Base-by-base conservation (phyloP, 1,140 invertebrate species). In the Dendrolimus punctatus region DNA sequence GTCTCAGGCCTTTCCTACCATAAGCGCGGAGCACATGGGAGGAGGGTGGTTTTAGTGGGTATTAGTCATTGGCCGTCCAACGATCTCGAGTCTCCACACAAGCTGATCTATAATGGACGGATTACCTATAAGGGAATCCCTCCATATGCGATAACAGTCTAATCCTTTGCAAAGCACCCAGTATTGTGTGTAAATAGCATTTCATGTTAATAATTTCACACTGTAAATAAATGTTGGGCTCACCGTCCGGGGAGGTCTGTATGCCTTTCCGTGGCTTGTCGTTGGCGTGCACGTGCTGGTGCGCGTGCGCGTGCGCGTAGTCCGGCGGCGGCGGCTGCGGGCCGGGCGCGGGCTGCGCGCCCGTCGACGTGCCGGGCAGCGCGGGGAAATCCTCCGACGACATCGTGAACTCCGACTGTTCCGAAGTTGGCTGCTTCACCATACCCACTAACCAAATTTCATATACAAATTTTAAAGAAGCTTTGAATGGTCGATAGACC, bases 311-410 rank as follows among this genome's bases (percentile, higher is more conserved):
- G 49, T 58, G 53, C 83, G 64, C 67, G 40, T 64, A 62, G 60
- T 49, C 55, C 50, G 42, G 57, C 46, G 37, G 53, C 40, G 49
- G 57, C 47, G 55, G 63, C 63, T 82, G 61, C 43, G 58, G 49
- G 47, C 62, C 53, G 51, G 43, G 8, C 43, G 43, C 43, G 6
- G 8, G 8, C 48, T 64, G 51, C 54, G 55, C 62, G 10, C 60
- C 64, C 66, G 42, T 58, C 68, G 89, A 89, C 67, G 90, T 94
- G 80, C 92, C 93, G 57, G 93, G 98, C 85, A 99, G 90, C 75
- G 98, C 98, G 62, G 98, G 98, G 89, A 99, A 99, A 87, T 99
- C 98, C 89, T 99, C 98, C 64, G 94, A 96, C 66, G 96, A 98
- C 92, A 99, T 99, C 63, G 95, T 96, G 88, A 99, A 99, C 87